Evolutionary conservation across 2,797 vertebrate genomes (phyloP).

Genomic region (Sparus aurata): DNA sequence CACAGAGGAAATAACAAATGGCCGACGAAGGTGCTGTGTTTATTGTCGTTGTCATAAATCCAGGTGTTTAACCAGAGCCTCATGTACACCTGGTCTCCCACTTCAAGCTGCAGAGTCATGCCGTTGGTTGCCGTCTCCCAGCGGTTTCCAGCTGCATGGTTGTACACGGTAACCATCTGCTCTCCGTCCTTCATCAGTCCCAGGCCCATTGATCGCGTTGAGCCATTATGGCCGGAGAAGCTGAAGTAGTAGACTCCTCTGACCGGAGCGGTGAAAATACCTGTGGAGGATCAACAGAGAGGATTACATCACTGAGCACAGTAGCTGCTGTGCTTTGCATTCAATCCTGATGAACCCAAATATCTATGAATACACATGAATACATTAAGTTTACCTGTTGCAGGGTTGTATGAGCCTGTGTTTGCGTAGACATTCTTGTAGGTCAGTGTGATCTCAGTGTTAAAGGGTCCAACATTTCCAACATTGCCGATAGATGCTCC

Average conservation of each 20-base stretch:
- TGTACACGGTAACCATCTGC: conserved; percentile 27
- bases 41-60: conserved; percentile 2
- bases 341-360: neutral
- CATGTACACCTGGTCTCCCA: conserved; percentile 62
- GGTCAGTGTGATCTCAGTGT: conserved; percentile 15
- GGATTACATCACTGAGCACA: neutral
- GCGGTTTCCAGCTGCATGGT: neutral
- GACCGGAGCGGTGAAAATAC: conserved; percentile 64
- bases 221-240: conserved; percentile 25
- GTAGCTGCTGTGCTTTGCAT: neutral
- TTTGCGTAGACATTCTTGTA: conserved; percentile 48
- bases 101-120: conserved; percentile 42
- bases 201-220: neutral
- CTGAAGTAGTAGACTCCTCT: conserved; percentile 63
- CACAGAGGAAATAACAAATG: conserved; percentile 51
- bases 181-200: conserved; percentile 54
- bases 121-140: conserved; percentile 27
- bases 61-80: neutral
- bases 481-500: neutral
- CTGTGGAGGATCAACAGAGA: conserved; percentile 26
- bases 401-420: conserved; percentile 49
- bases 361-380: neutral
- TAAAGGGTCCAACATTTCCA: conserved; percentile 31
- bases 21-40: conserved; percentile 49
- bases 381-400: conserved; percentile 34